Base-by-base conservation (phyloP, 1,140 invertebrate species). In the Zaprionus taronus region DNA sequence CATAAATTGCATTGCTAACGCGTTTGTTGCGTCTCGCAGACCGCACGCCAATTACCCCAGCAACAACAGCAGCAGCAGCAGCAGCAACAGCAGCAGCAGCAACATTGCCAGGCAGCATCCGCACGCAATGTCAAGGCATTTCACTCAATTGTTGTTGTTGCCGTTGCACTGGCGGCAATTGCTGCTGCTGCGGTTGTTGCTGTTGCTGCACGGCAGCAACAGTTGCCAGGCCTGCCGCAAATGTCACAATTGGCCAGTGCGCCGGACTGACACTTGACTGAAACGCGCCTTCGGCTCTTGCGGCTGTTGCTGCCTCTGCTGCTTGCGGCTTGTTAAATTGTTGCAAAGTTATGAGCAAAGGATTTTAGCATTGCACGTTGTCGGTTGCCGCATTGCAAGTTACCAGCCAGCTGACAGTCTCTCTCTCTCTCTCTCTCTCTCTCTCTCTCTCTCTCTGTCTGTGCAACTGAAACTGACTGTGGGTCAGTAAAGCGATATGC, bases 1-100 rank as follows among this genome's bases (percentile, higher is more conserved):
- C 91, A 92, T 92, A 92, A 92, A 92, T 92, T 91, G 81, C 85
- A 86, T 86, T 90, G 85, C 85, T 89, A 85, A 89, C 85, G 85
- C 85, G 85, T 81, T 89, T 89, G 81, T 76, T 74, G 84, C 83
- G 69, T 66, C 81, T 63, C 58, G 57, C 75, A 64, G 64, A 67
- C 70, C 75, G 75, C 75, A 77, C 75, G 75, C 75, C 75, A 77
- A 77, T 77, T 77, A 77, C 70, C 57, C 47, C 63, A 61, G 63
- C 74, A 72, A 44, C 61, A 71, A 28, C 66, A 57, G 12, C 22
- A 60, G 15, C 34, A 62, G 15, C 34, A 62, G 14, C 53, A 62
- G 4, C 53, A 57, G 17, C 38, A 41, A 14, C 70, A 77, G 22
- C 62, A 74, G 9, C 12, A 60, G 60, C 58, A 68, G 31, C 63